Base-by-base conservation (phyloP, 2,888 invertebrate genomes). In the Tetragnatha montana region DNA sequence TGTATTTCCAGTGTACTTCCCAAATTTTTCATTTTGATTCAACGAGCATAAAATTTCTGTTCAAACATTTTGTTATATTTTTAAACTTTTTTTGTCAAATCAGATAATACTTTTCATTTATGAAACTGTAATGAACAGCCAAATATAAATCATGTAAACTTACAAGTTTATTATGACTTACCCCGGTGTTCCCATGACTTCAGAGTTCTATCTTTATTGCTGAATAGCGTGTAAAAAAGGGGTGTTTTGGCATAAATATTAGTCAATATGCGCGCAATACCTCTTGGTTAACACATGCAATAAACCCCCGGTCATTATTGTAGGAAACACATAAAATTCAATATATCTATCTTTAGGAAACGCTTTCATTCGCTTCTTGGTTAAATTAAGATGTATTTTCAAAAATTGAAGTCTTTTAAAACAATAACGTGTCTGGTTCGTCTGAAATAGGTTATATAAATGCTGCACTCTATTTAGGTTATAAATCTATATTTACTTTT, bases 181-280 rank as follows among this genome's bases (percentile, higher is more conserved):
- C 14, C 21, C 14, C 22, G 12, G 14, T 21, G 22, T 78, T 78
- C 22, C 78, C 21, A 50, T 10, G 22, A 8, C 12, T 14, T 22
- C 21, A 21, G 35, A 78, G 21, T 60, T 14, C 60, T 12, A 12
- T 78, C 21, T 78, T 78, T 78, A 78, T 78, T 19, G 78, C 60
- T 51, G 12, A 51, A 21, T 78, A 60, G 78, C 78, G 78, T 60
- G 78, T 78, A 22, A 78, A 78, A 78, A 78, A 51, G 51, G 78
- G 78, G 78, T 22, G 78, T 60, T n/a, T 51, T 17, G 60, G 22
- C 60, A 51, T 22, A 60, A 78, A 49, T 10, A 50, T 51, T 78
- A 51, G 78, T 60, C 60, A 60, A 21, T 19, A 8, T 60, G 22
- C 60, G 19, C 12, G 22, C 7, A 8, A 22, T 60, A 14, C 60